phyloP scores from a whole-genome alignment of 2,797 vertebrate genomes.

The Sebastes dallii region DNA sequence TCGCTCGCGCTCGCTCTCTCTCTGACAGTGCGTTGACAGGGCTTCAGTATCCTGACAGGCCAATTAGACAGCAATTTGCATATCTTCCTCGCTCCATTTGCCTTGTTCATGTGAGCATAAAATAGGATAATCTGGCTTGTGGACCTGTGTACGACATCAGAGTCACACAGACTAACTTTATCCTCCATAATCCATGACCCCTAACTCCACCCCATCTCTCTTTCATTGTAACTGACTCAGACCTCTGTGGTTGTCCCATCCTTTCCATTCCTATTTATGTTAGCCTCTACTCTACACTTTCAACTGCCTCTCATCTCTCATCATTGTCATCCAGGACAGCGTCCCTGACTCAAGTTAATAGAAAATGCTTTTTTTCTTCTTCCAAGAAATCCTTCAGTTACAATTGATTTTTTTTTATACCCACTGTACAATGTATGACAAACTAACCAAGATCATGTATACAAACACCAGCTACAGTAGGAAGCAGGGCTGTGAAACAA shows the following conservation, averaged over 20 bases:
- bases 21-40: constrained; percentile 69
- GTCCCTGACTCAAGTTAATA: not conserved
- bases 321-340: not conserved
- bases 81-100: constrained; percentile 78
- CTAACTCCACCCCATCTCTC: constrained; percentile 4
- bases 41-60: constrained; percentile 75
- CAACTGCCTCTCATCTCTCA: not conserved
- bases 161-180: constrained; percentile 58
- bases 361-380: not conserved
- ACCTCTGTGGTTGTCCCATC: not conserved
- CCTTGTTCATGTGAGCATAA: constrained; percentile 78
- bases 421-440: not conserved
- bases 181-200: constrained; percentile 47
- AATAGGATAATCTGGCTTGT: constrained; percentile 77
- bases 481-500: not conserved
- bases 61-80: constrained; percentile 85
- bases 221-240: constrained; percentile 1
- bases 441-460: not conserved
- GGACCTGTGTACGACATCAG: constrained; percentile 70
- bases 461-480: not conserved
- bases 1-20: constrained; percentile 10
- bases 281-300: not conserved
- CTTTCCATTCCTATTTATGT: not conserved
- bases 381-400: not conserved
- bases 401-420: not conserved